Evolutionary conservation across 2,797 vertebrate species (phyloP).

Genomic region (Otolemur crassicaudatus): DNA sequence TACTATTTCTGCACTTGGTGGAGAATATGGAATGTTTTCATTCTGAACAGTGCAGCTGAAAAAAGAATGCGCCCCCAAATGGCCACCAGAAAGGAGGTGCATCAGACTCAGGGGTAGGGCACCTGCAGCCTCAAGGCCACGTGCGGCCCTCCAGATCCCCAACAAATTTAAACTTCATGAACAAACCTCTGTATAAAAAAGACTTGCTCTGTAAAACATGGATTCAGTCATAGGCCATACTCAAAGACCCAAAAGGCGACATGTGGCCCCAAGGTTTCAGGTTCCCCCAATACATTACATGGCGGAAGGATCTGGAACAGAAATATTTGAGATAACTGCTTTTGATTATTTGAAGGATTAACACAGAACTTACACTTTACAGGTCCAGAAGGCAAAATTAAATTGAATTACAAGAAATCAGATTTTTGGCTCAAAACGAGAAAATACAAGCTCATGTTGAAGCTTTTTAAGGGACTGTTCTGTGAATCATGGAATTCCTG

Average conservation of each 20-base stretch:
- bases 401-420: conserved; percentile 8
- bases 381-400: conserved; percentile 46
- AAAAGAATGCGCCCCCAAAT: background rate
- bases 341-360: background rate
- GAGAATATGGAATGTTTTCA: background rate
- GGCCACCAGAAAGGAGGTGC: background rate
- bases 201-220: no score
- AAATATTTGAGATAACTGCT: conserved; percentile 21
- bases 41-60: background rate
- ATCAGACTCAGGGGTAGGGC: no score
- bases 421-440: background rate
- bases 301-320: background rate
- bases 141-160: no score
- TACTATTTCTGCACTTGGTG: background rate
- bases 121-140: no score
- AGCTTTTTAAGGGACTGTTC: background rate
- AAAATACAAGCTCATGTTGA: conserved; percentile 18
- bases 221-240: no score
- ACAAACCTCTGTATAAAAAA: no score
- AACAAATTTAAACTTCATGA: no score
- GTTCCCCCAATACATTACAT: background rate
- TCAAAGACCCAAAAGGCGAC: no score
- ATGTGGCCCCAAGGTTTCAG: no score
- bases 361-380: background rate
- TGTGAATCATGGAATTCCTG: background rate